These are phyloP conservation scores for Hirundo rustica DNA, from an alignment of 2,797 vertebrate species.

Conservation along the genomic window DNA sequence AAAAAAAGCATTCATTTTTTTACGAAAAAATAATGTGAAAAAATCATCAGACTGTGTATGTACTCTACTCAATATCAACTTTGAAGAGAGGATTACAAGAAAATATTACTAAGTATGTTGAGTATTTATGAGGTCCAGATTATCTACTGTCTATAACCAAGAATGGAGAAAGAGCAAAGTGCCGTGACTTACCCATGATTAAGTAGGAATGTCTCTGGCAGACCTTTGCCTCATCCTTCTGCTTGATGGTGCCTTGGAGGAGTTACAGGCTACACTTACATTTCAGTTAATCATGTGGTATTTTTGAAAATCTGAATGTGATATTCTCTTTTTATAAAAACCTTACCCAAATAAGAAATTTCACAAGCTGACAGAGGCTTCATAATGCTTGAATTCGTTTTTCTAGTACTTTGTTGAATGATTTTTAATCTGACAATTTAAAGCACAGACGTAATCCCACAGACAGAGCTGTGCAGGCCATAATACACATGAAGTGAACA, in stretches of 20 bases:
- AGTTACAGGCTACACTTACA: background rate
- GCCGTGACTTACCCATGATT: background rate
- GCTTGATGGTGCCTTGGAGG: background rate
- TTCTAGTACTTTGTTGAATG: background rate
- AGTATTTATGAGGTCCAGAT: background rate
- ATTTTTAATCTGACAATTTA: background rate
- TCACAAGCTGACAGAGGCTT: background rate
- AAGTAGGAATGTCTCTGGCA: background rate
- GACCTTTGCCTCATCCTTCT: background rate
- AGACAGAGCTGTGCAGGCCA: background rate
- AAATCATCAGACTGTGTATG: background rate
- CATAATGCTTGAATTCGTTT: background rate
- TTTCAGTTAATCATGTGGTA: background rate
- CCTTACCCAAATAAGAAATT: background rate
- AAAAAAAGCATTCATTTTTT: background rate
- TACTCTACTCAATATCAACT: background rate
- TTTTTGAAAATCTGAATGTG: background rate
- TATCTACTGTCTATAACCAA: conserved; percentile 15
- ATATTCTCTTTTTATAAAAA: background rate
- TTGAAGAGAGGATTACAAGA: background rate
- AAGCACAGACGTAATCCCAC: background rate
- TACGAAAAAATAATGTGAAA: background rate
- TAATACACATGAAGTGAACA: background rate
- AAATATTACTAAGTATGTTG: background rate
- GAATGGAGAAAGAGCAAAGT: conserved; percentile 25